These are phyloP conservation scores for Microcebus tavaratra DNA, from an alignment of 2,113 vertebrate genomes.

Conservation along the genomic window DNA sequence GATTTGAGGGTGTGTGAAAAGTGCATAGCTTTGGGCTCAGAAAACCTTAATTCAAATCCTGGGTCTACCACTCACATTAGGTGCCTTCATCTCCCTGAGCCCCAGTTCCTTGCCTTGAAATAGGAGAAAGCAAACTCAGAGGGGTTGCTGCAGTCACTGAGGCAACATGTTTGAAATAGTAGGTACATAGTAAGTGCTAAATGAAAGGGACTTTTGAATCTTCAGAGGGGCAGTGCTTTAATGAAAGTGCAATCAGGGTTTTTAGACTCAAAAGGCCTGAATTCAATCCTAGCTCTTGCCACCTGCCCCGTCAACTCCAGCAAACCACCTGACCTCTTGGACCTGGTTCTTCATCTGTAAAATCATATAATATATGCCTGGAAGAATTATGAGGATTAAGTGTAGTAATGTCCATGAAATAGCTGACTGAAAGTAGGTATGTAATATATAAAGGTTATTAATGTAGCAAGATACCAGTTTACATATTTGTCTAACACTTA, in stretches of 20 bases:
- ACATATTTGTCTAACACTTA: not conserved
- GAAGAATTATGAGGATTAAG: not conserved
- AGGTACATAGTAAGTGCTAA: rapidly evolving
- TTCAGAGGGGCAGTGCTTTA: not conserved
- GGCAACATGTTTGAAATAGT: rapidly evolving
- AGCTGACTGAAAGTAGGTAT: not conserved
- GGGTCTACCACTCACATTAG: not conserved
- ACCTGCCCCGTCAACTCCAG: too few species aligned
- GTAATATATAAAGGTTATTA: not conserved
- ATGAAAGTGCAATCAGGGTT: not conserved
- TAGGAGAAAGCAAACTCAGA: rapidly evolving
- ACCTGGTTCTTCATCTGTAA: not conserved
- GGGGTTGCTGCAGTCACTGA: not conserved
- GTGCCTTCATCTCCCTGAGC: not conserved
- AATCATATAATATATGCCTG: not conserved
- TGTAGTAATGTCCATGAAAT: not conserved
- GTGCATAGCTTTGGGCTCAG: not conserved
- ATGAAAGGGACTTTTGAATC: not conserved
- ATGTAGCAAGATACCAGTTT: not conserved
- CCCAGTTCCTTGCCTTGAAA: not conserved
- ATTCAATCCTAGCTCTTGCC: not conserved
- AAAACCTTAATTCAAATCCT: not conserved
- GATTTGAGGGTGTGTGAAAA: not conserved
- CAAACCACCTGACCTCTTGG: not conserved
- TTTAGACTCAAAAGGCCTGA: not conserved